These are phyloP conservation scores for Spisula solida DNA, from an alignment of 2,888 invertebrate genomes.

Conservation along the genomic window DNA sequence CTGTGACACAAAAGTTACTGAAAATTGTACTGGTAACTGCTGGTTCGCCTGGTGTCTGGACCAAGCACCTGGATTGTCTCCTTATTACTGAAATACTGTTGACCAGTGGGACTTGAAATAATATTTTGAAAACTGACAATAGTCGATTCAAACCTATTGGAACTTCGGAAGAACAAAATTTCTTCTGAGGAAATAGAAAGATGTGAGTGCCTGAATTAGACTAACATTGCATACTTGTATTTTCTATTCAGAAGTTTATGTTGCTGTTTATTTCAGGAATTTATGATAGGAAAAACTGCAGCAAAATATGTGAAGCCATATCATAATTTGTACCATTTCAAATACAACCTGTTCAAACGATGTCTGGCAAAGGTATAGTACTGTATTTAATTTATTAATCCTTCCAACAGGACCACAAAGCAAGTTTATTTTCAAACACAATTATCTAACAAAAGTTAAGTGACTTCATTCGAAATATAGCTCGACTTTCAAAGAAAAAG, in stretches of 20 bases:
- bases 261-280: slow-evolving; percentile 79
- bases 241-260: neutral
- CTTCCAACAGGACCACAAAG: too few relatives aligned
- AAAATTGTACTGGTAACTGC: too few relatives aligned
- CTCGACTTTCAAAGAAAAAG: too few relatives aligned
- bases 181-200: neutral
- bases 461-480: too few relatives aligned
- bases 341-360: slow-evolving; percentile 83
- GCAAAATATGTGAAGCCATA: slow-evolving; percentile 81
- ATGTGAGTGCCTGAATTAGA: neutral
- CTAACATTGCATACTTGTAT: neutral
- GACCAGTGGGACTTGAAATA: too few relatives aligned
- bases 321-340: slow-evolving; percentile 85
- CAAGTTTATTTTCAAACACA: too few relatives aligned
- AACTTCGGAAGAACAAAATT: neutral
- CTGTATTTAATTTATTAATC: neutral
- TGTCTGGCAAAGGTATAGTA: slow-evolving; percentile 74
- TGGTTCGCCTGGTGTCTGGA: too few relatives aligned
- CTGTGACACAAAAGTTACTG: too few relatives aligned
- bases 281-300: slow-evolving; percentile 83
- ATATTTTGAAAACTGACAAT: too few relatives aligned
- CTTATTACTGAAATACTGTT: too few relatives aligned
- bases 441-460: too few relatives aligned
- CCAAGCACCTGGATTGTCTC: too few relatives aligned
- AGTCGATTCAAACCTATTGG: neutral